Conservation (phyloP, 2,888 invertebrate genomes). For the Notodonta dromedarius region DNA sequence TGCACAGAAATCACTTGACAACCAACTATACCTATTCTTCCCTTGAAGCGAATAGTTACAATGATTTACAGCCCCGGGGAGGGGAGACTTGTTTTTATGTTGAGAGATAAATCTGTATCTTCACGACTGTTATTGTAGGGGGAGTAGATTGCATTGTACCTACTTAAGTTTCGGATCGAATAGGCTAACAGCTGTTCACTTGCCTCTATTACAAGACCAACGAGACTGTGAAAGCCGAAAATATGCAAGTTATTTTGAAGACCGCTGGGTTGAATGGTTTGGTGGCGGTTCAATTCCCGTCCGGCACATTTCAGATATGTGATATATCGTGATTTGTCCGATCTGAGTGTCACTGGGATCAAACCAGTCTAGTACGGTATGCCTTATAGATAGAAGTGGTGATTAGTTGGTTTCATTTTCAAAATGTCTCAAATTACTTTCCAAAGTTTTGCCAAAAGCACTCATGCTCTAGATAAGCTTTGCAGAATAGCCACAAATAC, state of each 20-base stretch:
- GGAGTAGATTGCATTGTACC: constrained; percentile 2
- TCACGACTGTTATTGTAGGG: constrained; percentile 22
- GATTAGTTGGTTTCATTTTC: too few relatives aligned
- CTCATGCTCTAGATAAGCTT: constrained; percentile 36
- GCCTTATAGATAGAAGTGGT: too few relatives aligned
- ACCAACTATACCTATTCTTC: neutral
- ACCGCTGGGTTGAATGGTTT: too few relatives aligned
- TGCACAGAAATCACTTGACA: neutral
- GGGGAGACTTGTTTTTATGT: constrained; percentile 5
- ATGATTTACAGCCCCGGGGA: neutral
- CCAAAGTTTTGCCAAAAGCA: constrained; percentile 20
- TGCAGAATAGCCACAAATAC: constrained; percentile 42
- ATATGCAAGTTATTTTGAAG: too few relatives aligned
- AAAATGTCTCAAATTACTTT: neutral
- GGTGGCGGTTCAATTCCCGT: too few relatives aligned
- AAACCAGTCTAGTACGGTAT: too few relatives aligned
- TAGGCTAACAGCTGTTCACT: neutral
- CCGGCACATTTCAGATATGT: too few relatives aligned
- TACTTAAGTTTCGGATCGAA: neutral
- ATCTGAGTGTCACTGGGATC: too few relatives aligned
- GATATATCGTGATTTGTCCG: too few relatives aligned
- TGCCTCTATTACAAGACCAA: too few relatives aligned
- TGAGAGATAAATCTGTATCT: constrained; percentile 6
- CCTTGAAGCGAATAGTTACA: neutral
- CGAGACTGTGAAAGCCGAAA: too few relatives aligned